phyloP scores from a whole-genome alignment of 1,140 invertebrate genomes.

The Drosophila tristis region DNA sequence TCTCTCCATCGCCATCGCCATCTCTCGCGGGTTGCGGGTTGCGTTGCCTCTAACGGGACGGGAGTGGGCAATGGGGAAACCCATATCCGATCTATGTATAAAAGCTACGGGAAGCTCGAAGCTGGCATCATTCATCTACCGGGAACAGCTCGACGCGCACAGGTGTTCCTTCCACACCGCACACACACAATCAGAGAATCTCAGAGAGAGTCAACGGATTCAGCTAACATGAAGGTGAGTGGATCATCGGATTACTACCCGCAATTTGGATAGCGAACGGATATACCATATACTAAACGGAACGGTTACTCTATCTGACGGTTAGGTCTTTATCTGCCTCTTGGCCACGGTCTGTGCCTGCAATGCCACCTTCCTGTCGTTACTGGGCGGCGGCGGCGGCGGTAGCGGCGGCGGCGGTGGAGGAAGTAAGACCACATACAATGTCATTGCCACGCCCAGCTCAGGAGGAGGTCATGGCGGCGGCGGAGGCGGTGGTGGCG shows the following conservation, averaged over 20 bases:
- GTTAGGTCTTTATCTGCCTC: slow-evolving; percentile 72
- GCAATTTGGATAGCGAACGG: slow-evolving; percentile 30
- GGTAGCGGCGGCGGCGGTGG: slow-evolving; percentile 41
- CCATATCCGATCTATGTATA: slow-evolving; percentile 62
- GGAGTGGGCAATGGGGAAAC: slow-evolving; percentile 21
- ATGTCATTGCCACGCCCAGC: slow-evolving; percentile 66
- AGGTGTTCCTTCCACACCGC: slow-evolving; percentile 14
- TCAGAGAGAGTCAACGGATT: slow-evolving; percentile 10
- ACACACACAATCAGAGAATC: slow-evolving; percentile 12
- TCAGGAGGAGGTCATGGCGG: slow-evolving; percentile 31
- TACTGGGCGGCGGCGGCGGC: slow-evolving; percentile 72
- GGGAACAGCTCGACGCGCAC: slow-evolving; percentile 55
- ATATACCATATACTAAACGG: slow-evolving; percentile 27
- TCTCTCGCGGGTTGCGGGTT: slow-evolving; percentile 19
- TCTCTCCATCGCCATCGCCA: slow-evolving; percentile 6
- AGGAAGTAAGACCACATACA: slow-evolving; percentile 59
- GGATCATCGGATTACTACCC: neutral
- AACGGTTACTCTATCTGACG: slow-evolving; percentile 11
- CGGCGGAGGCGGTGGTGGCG: slow-evolving; percentile 16
- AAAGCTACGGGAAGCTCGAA: slow-evolving; percentile 51
- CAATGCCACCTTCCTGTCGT: slow-evolving; percentile 71
- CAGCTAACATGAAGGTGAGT: slow-evolving; percentile 72
- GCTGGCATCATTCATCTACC: slow-evolving; percentile 70
- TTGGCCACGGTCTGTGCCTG: slow-evolving; percentile 65
- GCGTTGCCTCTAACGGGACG: slow-evolving; percentile 58